phyloP scores from a whole-genome alignment of 2,113 vertebrate genomes.

The Athene cunicularia region DNA sequence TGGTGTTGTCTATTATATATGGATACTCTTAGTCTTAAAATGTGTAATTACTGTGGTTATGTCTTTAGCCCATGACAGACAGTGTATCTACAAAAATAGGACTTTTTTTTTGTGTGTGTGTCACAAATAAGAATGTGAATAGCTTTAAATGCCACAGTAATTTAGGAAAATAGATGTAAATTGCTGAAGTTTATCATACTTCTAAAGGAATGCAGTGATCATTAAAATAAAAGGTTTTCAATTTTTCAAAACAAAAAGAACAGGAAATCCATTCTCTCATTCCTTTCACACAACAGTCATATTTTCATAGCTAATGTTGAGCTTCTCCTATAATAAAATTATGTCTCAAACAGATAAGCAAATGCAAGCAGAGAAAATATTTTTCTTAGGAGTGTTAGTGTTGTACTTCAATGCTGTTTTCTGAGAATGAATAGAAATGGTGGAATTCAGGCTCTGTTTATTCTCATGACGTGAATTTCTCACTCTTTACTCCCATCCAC shows the following conservation, averaged over 20 bases:
- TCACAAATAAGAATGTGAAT: neutral
- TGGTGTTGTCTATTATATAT: slow-evolving; percentile 1
- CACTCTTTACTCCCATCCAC: neutral
- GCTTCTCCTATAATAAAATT: neutral
- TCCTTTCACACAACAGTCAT: neutral
- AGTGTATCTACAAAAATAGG: neutral
- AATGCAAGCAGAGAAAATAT: neutral
- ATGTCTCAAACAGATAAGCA: neutral
- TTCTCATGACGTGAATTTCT: neutral
- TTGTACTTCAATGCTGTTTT: neutral
- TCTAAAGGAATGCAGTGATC: neutral
- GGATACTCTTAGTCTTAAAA: slow-evolving; percentile 9
- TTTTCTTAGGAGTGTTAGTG: neutral
- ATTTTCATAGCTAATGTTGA: neutral
- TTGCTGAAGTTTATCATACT: neutral
- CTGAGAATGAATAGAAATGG: neutral
- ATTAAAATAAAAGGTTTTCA: neutral
- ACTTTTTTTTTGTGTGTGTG: neutral
- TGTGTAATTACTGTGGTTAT: slow-evolving; percentile 36
- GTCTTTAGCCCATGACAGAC: neutral
- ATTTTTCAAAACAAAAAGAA: neutral
- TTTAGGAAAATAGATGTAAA: slow-evolving; percentile 14
- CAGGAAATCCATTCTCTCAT: neutral
- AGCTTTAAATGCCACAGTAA: neutral
- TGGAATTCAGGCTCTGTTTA: neutral